These are phyloP conservation scores for Heliconius sara DNA, from an alignment of 2,888 invertebrate species.

Conservation along the genomic window DNA sequence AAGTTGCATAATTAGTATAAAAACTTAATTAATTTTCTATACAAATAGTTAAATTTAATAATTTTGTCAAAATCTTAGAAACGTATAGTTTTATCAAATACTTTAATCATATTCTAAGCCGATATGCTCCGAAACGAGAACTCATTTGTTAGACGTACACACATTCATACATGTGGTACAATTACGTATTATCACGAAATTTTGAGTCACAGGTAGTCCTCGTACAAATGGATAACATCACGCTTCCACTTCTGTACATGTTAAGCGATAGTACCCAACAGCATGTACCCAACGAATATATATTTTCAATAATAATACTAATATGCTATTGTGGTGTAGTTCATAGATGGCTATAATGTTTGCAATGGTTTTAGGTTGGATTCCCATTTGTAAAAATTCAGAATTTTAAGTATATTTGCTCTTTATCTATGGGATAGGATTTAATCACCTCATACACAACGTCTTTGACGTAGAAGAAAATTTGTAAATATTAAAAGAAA, in stretches of 20 bases:
- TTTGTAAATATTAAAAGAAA: too few relatives aligned
- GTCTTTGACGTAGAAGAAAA: too few relatives aligned
- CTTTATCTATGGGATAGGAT: too few relatives aligned
- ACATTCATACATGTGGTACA: not conserved
- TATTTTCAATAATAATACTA: not conserved
- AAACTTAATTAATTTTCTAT: too few relatives aligned
- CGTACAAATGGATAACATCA: conserved; percentile 3
- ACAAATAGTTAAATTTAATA: too few relatives aligned
- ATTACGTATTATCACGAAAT: not conserved
- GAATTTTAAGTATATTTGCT: not conserved
- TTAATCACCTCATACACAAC: too few relatives aligned
- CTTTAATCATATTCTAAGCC: not conserved
- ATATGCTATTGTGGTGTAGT: not conserved
- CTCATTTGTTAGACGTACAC: not conserved
- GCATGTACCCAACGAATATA: too few relatives aligned
- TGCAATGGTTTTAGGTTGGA: not conserved
- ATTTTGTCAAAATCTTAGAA: too few relatives aligned
- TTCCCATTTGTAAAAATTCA: not conserved
- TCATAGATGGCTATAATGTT: not conserved
- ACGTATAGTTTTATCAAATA: not conserved
- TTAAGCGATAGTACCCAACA: not conserved
- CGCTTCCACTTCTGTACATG: not conserved
- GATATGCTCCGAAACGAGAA: not conserved
- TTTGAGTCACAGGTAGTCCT: not conserved
- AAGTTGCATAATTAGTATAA: too few relatives aligned